phyloP scores from a whole-genome alignment of 2,113 vertebrate genomes.

The Sminthopsis crassicaudata region DNA sequence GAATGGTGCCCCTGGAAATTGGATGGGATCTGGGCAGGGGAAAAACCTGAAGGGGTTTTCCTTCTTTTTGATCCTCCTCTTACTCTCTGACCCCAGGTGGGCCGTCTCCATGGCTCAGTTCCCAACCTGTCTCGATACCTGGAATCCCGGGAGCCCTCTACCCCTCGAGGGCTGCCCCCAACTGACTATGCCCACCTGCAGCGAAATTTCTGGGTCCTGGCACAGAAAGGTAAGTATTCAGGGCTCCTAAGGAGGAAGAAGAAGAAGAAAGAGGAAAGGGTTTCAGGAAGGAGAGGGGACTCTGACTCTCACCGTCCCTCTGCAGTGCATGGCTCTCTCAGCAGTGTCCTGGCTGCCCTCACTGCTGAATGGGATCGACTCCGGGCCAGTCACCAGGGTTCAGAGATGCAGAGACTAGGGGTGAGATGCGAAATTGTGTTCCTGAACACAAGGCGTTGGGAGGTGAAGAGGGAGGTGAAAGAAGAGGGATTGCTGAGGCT shows the following conservation, averaged over 20 bases:
- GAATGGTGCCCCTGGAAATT: not conserved
- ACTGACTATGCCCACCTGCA: constrained; percentile 92
- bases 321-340: constrained; percentile 85
- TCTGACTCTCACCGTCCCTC: not conserved
- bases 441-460: not conserved
- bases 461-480: not conserved
- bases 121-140: constrained; percentile 93
- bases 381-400: constrained; percentile 72
- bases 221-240: constrained; percentile 87
- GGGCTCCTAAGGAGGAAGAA: rapidly evolving
- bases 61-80: not conserved
- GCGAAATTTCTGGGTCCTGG: constrained; percentile 89
- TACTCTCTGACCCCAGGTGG: constrained; percentile 26
- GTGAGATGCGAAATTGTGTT: constrained; percentile 55
- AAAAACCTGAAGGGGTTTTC: rapidly evolving
- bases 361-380: constrained; percentile 77
- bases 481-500: not conserved
- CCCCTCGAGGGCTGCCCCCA: constrained; percentile 84
- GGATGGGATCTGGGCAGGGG: not conserved
- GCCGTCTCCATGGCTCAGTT: constrained; percentile 87
- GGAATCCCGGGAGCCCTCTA: constrained; percentile 88
- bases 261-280: rapidly evolving
- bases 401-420: constrained; percentile 62
- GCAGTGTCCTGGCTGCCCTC: constrained; percentile 80
- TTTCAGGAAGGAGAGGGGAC: not conserved